Evolutionary conservation across 2,888 invertebrate genomes (phyloP), one percentile per base, ranked within the genome.

Genomic region (Ametastegia equiseti): DNA sequence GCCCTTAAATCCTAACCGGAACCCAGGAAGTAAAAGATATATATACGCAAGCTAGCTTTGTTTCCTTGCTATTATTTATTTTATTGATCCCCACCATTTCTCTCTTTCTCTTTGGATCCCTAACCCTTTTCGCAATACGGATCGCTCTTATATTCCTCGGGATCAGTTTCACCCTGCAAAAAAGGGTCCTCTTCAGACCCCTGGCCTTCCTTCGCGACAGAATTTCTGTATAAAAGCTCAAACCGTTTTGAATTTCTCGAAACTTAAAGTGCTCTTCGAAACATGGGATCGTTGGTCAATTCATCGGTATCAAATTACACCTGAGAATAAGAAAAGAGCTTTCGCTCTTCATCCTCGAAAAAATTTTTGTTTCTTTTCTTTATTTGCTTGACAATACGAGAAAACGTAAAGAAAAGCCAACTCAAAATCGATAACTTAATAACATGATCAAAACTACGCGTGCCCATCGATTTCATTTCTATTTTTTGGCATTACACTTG

Each of bases 1-100:
- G 39, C 67, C 67, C 67, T 67, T 67, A 36, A 67, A 67, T 42
- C 67, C 67, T 19, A 67, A 67, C 36, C 36, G 19, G 36, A 67
- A 39, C 15, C 39, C 67, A 39, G 39, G 36, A 39, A 67, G 67
- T 39, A 67, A 27, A 11, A 67, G 19, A 67, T 27, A 23, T 4
- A 39, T 3, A 1, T 19, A 54, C n/a, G n/a, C 19, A 1, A n/a
- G 27, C 63, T 19, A 23, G 3, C 67, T 19, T 9, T 36, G 67
- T 67, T 67, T 36, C 27, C 30, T 30, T 30, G 60, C 30, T 60
- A 30, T 60, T 60, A 60, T 60, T 60, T 30, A 60, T 30, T 60
- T 30, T 60, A 60, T 60, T 60, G 27, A 60, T 60, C 5, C 9
- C 42, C 42, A 42, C 5, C 9, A 6, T 42, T 42, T 42, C 42